Evolutionary conservation across 2,888 invertebrate genomes (phyloP).

Genomic region (Eurois occulta): DNA sequence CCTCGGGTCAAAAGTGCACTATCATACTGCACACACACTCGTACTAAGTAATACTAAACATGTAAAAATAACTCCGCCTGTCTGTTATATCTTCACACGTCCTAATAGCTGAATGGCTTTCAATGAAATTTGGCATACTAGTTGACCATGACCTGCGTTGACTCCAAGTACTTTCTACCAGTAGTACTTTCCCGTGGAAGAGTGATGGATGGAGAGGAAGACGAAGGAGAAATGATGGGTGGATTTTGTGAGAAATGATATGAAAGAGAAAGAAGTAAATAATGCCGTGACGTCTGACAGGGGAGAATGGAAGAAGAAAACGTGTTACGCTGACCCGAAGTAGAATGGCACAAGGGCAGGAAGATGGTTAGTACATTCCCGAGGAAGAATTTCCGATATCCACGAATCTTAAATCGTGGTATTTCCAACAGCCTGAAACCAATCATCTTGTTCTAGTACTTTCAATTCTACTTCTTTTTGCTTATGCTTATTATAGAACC

Average conservation of each 20-base stretch:
- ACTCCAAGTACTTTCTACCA: too few species aligned
- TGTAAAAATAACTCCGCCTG: background rate
- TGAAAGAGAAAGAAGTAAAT: background rate
- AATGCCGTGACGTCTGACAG: background rate
- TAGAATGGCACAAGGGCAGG: background rate
- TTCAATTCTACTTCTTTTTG: background rate
- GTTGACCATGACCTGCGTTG: background rate
- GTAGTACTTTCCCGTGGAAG: too few species aligned
- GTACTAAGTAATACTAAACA: background rate
- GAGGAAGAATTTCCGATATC: background rate
- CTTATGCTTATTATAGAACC: background rate
- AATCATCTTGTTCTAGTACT: background rate
- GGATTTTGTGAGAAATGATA: background rate
- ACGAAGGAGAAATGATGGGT: background rate
- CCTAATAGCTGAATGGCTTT: background rate
- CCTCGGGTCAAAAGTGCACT: constrained; percentile 4
- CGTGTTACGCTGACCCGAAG: background rate
- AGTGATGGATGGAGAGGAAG: background rate
- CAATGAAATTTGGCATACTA: background rate
- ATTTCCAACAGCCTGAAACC: background rate
- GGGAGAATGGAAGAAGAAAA: background rate
- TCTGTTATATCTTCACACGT: background rate
- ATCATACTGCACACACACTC: background rate
- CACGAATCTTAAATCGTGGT: background rate
- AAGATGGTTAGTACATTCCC: background rate